A percentile compares a stretch with the other conserved stretches of the same genome.
Evolutionary conservation across 37 sponge, comb jelly and placozoan genomes (phyloP).

Genomic region (Mnemiopsis leidyi): DNA sequence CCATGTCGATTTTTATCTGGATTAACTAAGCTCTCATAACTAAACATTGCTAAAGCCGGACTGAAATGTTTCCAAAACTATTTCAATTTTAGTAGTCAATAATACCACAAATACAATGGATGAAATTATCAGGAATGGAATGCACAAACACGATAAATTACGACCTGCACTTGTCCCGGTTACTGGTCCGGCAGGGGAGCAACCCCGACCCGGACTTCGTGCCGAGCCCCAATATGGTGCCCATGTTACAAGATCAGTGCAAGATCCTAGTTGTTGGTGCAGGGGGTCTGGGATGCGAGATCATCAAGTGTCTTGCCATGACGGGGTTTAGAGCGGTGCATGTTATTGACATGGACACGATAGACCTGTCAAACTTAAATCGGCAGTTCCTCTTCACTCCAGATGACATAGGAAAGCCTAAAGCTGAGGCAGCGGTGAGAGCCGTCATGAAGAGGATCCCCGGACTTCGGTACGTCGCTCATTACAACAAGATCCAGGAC

Average conservation of each 20-base stretch:
- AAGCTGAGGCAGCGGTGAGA: slow-evolving; percentile 87
- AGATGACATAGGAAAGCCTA: slow-evolving; percentile 85
- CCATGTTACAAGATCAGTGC: slow-evolving; percentile 74
- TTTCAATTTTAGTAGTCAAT: no score
- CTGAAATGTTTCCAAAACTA: no score
- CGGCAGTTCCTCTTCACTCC: slow-evolving; percentile 94
- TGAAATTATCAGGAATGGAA: no score
- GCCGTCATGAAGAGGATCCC: slow-evolving; percentile 79
- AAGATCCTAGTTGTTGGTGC: slow-evolving; percentile 94
- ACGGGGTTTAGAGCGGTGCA: slow-evolving; percentile 89
- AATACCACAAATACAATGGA: no score
- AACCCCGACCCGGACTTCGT: slow-evolving; percentile 51
- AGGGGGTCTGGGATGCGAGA: slow-evolving; percentile 97
- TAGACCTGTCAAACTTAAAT: slow-evolving; percentile 96
- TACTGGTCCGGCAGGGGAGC: slow-evolving; percentile 37
- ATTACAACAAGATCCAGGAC: slow-evolving; percentile 91
- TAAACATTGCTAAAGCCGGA: no score
- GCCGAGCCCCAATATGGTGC: slow-evolving; percentile 51
- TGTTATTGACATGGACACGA: slow-evolving; percentile 99
- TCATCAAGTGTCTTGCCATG: slow-evolving; percentile 89
- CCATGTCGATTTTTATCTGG: no score
- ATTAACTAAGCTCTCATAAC: no score
- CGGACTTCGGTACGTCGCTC: slow-evolving; percentile 68
- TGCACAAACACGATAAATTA: neutral
- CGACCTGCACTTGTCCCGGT: slow-evolving; percentile 28